Percentiles rank a stretch among this genome's conserved stretches.
These are phyloP conservation scores for Dynastes grantii DNA, from an alignment of 2,888 invertebrate species.

Conservation along the genomic window DNA sequence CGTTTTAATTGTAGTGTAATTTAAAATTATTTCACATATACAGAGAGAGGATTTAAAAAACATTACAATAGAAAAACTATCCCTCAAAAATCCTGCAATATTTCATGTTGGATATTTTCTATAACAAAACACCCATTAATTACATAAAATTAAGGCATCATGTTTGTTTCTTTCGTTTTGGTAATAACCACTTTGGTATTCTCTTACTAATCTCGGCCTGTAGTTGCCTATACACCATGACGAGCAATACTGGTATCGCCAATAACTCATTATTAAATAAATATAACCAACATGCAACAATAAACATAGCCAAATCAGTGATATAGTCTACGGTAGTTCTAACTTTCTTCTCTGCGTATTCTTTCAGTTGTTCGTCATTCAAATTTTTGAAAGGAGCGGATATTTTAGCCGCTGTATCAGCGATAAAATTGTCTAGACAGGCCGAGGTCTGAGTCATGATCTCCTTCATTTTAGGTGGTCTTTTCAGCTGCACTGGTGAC, in stretches of 20 bases:
- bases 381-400: conserved; percentile 12
- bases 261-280: conserved; percentile 85
- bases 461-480: conserved; percentile 64
- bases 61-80: conserved; percentile 41
- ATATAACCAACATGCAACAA: conserved; percentile 87
- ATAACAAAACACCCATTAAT: conserved; percentile 47
- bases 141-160: not conserved
- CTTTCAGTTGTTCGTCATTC: conserved; percentile 74
- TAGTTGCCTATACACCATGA: conserved; percentile 85
- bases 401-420: conserved; percentile 30
- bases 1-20: not conserved
- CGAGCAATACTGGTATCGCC: conserved; percentile 84
- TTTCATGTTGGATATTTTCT: conserved; percentile 39
- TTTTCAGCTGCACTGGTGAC: conserved; percentile 59
- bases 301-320: conserved; percentile 82
- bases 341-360: conserved; percentile 79
- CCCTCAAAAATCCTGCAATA: conserved; percentile 27
- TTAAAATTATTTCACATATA: conserved; percentile 21
- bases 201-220: conserved; percentile 77
- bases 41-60: conserved; percentile 16
- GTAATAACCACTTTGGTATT: conserved; percentile 75
- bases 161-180: conserved; percentile 57
- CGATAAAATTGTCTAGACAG: conserved; percentile 62
- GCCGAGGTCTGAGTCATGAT: conserved; percentile 68
- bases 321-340: conserved; percentile 81